phyloP scores from a whole-genome alignment of 2,888 invertebrate species.

The Fragum whitleyi region DNA sequence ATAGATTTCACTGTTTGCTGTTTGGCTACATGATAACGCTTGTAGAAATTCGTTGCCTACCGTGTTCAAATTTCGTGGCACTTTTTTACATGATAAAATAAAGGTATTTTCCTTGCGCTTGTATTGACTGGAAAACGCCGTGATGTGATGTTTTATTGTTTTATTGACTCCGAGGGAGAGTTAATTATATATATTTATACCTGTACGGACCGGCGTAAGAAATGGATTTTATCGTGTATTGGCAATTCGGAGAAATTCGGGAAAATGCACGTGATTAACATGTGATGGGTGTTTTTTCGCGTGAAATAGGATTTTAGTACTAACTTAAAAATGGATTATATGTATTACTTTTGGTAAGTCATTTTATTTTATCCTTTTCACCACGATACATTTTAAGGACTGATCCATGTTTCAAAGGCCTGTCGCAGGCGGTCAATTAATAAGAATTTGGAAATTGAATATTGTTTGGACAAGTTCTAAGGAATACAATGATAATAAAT shows the following conservation, averaged over 20 bases:
- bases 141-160: background rate
- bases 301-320: background rate
- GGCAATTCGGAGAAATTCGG: too few relatives aligned
- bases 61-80: background rate
- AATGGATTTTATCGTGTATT: too few relatives aligned
- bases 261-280: background rate
- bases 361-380: background rate
- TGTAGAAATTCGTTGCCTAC: too few relatives aligned
- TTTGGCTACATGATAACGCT: background rate
- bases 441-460: too few relatives aligned
- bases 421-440: too few relatives aligned
- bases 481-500: too few relatives aligned
- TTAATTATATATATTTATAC: constrained; percentile 1
- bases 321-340: background rate
- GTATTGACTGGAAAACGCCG: background rate
- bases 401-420: too few relatives aligned
- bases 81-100: background rate
- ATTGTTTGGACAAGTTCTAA: too few relatives aligned
- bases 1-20: background rate
- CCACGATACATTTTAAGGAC: too few relatives aligned
- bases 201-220: too few relatives aligned
- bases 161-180: background rate
- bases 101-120: background rate
- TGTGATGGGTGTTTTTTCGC: background rate
- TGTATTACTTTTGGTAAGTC: background rate